Percentiles rank a stretch among this genome's conserved stretches.
Evolutionary conservation across 2,797 vertebrate species (phyloP).

Genomic region (Sebastes taczanowskii): DNA sequence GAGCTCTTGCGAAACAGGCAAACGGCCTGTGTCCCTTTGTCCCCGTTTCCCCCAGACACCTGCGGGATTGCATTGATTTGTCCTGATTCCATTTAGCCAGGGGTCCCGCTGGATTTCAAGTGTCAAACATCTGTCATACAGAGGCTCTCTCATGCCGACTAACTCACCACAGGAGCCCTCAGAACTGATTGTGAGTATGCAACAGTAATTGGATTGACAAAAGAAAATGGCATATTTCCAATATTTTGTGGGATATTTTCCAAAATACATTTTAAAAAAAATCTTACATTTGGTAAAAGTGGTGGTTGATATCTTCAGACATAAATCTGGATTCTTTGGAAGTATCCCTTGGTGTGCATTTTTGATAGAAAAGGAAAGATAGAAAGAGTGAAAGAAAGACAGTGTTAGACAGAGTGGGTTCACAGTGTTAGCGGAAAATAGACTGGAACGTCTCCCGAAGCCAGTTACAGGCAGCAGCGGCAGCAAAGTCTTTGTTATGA

Average conservation of each 20-base stretch:
- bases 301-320: slow-evolving; percentile 5
- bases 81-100: slow-evolving; percentile 76
- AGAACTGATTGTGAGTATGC: slow-evolving; percentile 24
- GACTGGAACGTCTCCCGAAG: slow-evolving; percentile 71
- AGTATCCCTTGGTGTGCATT: slow-evolving; percentile 42
- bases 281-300: neutral
- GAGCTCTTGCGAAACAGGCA: slow-evolving; percentile 48
- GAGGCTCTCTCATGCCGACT: slow-evolving; percentile 31
- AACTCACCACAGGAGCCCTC: slow-evolving; percentile 32
- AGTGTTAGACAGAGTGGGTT: slow-evolving; percentile 37
- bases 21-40: slow-evolving; percentile 72
- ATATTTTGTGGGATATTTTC: neutral
- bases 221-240: slow-evolving; percentile 1
- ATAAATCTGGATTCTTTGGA: slow-evolving; percentile 23
- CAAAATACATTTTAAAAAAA: neutral
- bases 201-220: slow-evolving; percentile 7
- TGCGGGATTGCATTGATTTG: slow-evolving; percentile 82
- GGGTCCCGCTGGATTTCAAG: slow-evolving; percentile 74
- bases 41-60: slow-evolving; percentile 74
- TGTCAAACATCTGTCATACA: slow-evolving; percentile 82
- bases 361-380: slow-evolving; percentile 24
- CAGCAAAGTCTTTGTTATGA: slow-evolving; percentile 70
- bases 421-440: slow-evolving; percentile 61
- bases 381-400: slow-evolving; percentile 30
- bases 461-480: slow-evolving; percentile 56